Percentiles rank a stretch among this genome's conserved stretches.
Conservation (phyloP, 2,888 invertebrate species). For the Eupeodes luniger region DNA sequence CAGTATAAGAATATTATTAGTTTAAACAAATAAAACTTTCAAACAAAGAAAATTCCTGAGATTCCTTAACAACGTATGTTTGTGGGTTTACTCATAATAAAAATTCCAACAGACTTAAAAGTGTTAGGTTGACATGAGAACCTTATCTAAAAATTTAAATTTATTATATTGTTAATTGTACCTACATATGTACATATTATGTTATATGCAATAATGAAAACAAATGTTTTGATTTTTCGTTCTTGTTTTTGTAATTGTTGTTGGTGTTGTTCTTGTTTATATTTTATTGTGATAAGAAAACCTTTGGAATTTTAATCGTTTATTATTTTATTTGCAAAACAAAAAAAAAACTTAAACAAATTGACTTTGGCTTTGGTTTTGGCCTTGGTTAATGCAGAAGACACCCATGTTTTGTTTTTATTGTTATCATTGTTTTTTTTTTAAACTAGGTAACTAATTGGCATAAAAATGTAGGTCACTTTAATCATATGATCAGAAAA, state of each 20-base stretch:
- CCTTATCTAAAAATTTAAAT: conserved; percentile 14
- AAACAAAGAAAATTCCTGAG: conserved; percentile 66
- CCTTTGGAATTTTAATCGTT: not conserved
- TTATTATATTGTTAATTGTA: not conserved
- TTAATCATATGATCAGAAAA: not conserved
- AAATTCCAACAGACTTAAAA: conserved; percentile 32
- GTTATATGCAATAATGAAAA: not conserved
- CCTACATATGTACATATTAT: not conserved
- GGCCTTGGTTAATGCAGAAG: not conserved
- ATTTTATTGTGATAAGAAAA: not conserved
- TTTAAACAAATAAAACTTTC: conserved; percentile 40
- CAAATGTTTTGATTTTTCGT: too few species aligned
- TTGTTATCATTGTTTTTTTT: conserved; percentile 2
- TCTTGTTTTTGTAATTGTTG: not conserved
- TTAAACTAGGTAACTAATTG: not conserved
- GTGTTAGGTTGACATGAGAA: conserved; percentile 47
- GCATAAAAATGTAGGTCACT: not conserved
- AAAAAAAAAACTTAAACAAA: not conserved
- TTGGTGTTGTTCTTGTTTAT: not conserved
- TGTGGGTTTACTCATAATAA: not conserved
- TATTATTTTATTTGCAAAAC: not conserved
- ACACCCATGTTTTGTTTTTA: not conserved
- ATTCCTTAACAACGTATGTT: conserved; percentile 42
- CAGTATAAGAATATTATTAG: conserved; percentile 1
- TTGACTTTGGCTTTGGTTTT: not conserved